phyloP scores from a whole-genome alignment of 2,113 vertebrate genomes.

The Malurus cyaneus region DNA sequence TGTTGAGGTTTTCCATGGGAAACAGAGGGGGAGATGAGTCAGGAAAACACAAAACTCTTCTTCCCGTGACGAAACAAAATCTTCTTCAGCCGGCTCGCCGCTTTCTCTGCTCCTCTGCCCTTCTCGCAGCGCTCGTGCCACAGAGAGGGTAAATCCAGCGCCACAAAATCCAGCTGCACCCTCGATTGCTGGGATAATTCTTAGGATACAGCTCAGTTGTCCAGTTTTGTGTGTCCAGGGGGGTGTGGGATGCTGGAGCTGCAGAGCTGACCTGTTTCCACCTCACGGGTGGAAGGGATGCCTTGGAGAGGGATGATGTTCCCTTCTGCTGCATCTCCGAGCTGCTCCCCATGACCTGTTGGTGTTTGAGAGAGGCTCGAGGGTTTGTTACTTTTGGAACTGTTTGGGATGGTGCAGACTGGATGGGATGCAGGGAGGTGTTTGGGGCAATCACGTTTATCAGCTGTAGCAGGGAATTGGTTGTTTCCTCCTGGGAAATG shows the following conservation, averaged over 20 bases:
- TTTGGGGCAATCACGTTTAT: neutral
- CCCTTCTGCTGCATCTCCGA: neutral
- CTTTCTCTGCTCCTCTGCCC: neutral
- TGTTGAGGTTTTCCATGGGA: slow-evolving; percentile 5
- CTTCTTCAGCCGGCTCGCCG: neutral
- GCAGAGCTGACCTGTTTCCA: neutral
- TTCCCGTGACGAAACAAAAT: neutral
- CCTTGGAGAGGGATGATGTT: neutral
- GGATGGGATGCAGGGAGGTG: neutral
- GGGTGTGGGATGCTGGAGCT: neutral
- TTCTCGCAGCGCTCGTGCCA: neutral
- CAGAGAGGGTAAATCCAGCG: neutral
- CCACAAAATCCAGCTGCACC: neutral
- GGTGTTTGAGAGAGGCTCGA: neutral
- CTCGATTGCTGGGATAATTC: neutral
- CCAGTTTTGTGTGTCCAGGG: neutral
- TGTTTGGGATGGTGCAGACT: neutral
- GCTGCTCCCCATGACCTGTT: neutral
- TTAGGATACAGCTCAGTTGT: neutral
- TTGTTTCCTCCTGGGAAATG: neutral
- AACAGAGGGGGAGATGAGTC: slow-evolving; percentile 34
- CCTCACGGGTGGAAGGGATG: neutral
- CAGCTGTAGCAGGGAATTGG: neutral
- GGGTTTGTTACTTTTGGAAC: neutral
- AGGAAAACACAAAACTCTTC: slow-evolving; percentile 33